phyloP scores from a whole-genome alignment of 2,113 vertebrate genomes.

The Pandion haliaetus region DNA sequence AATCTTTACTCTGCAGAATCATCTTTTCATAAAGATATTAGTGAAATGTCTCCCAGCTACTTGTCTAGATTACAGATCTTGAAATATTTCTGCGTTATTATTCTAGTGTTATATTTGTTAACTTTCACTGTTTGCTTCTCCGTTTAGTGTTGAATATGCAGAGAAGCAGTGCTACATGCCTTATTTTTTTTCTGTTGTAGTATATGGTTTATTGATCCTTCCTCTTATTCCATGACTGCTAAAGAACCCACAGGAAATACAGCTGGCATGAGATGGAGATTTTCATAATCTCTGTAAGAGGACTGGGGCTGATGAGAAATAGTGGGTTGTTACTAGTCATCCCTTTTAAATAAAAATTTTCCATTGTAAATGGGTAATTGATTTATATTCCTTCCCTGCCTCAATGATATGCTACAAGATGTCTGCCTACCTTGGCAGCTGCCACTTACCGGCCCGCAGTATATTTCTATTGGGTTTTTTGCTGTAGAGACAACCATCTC shows the following conservation, averaged over 20 bases:
- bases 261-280: background rate
- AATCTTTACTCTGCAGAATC: background rate
- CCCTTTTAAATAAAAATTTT: background rate
- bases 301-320: background rate
- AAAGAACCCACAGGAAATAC: background rate
- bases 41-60: background rate
- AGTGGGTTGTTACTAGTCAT: background rate
- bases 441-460: background rate
- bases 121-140: background rate
- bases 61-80: background rate
- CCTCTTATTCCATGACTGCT: background rate
- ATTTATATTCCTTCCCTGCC: background rate
- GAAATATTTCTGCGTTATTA: background rate
- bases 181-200: background rate
- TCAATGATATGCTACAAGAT: background rate
- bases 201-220: background rate
- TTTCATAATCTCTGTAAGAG: background rate
- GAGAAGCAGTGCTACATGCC: background rate
- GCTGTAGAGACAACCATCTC: background rate
- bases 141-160: background rate
- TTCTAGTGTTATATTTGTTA: background rate
- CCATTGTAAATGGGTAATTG: background rate
- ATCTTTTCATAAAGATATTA: background rate
- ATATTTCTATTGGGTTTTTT: background rate
- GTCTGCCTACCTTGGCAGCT: background rate